Base-by-base conservation (phyloP, 2,797 vertebrate species). In the Glyptemys insculpta region DNA sequence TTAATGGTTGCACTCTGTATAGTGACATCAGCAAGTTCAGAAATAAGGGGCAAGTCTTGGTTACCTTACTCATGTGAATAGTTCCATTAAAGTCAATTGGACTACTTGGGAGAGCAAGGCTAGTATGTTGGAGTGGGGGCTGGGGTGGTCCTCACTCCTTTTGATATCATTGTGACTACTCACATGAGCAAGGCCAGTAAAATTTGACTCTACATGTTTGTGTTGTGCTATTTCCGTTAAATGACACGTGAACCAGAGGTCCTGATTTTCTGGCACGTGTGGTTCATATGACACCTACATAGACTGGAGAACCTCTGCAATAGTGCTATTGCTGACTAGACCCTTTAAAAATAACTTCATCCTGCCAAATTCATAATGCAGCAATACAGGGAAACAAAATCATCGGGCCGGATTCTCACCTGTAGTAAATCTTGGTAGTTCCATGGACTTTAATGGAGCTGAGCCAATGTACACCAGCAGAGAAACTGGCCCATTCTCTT, bases 191-290 rank as follows among this genome's bases (percentile, higher is more conserved):
- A 91, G 47, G n/a, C 53, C 89, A 81, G 27, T 76, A 89, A 79
- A 15, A 31, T 94, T 83, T 81, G 49, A 25, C 74, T 91, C 0
- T 84, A 50, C 29, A 41, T 79, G 72, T 37, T 29, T 2, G 14
- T 76, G 56, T 90, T 94, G 91, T 96, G 79, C 95, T 93, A 91
- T 93, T 96, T 97, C 87, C 90, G 37, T 95, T 90, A 95, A 94
- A 91, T 83, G 96, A 94, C 95, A 84, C 0, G 3, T 95, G 95
- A 92, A 88, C 54, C 88, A 56, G 85, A 88, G 89, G 65, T 93
- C 94, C 93, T 97, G 91, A 91, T 96, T 96, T 95, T 96, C 91
- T 96, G 93, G 86, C 37, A 16, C 59, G 31, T 34, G 59, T 62
- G 91, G 94, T 97, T 96, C 96, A 94, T 83, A 90, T 0, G 0